Conservation (phyloP, 2,888 invertebrate genomes). For the Schizaphis graminum region DNA sequence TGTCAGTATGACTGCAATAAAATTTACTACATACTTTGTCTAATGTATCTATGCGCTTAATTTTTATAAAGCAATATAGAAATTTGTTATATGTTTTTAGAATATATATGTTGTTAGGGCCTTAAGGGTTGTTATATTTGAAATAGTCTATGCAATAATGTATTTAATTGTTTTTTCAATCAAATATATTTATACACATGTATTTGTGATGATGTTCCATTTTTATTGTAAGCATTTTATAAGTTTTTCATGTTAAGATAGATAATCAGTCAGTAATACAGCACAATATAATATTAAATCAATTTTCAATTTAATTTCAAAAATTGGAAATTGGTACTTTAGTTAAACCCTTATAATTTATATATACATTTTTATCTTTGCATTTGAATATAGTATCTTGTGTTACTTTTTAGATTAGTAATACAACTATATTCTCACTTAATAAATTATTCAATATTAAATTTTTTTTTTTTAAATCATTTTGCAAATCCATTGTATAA, state of each 20-base stretch:
- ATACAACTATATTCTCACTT: not conserved
- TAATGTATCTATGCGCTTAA: not conserved
- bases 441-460: not conserved
- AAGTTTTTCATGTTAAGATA: not conserved
- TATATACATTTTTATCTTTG: not conserved
- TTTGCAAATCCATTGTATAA: not conserved
- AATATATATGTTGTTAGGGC: not conserved
- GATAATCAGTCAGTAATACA: not conserved
- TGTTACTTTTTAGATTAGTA: not conserved
- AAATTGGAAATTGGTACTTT: not conserved
- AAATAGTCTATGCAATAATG: slow-evolving; percentile 19
- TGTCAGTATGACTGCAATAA: not conserved
- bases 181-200: not conserved
- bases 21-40: not conserved
- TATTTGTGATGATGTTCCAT: not conserved
- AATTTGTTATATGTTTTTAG: not conserved
- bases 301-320: not conserved
- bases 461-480: not conserved
- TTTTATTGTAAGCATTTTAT: not conserved
- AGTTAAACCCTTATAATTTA: not conserved
- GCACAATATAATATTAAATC: not conserved
- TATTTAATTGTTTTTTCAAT: slow-evolving; percentile 7
- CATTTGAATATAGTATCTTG: not conserved
- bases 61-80: slow-evolving; percentile 1
- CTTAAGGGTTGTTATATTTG: not conserved